Percentiles rank a stretch among this genome's conserved stretches.
Conservation (phyloP, 2,113 vertebrate genomes). For the Melanocharis versteri region DNA sequence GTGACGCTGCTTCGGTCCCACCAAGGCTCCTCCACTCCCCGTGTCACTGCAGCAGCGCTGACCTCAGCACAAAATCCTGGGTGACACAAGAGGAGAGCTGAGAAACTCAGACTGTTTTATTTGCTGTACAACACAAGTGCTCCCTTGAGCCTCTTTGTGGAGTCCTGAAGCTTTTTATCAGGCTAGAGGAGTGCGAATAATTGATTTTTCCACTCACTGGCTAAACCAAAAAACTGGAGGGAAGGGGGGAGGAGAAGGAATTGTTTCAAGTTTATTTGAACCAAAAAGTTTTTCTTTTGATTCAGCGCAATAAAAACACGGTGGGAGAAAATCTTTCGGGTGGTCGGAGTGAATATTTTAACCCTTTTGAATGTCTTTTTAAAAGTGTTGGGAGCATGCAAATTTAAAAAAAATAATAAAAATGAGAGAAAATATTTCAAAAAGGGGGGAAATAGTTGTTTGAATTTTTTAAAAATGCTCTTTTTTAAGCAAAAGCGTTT, state of each 20-base stretch:
- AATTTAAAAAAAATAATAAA: background rate
- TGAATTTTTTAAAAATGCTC: background rate
- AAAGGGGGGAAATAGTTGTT: background rate
- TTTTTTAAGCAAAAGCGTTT: background rate
- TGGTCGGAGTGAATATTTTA: conserved; percentile 8
- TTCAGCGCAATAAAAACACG: background rate
- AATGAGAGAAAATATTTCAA: background rate
- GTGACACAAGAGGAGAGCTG: background rate
- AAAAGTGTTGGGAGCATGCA: background rate
- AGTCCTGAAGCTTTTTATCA: background rate
- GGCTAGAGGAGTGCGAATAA: conserved; percentile 35
- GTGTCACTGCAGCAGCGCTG: fast-evolving
- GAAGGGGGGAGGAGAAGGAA: conserved; percentile 10
- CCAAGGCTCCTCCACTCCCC: background rate
- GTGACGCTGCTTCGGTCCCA: background rate
- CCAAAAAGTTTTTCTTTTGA: conserved; percentile 14
- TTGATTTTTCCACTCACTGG: conserved; percentile 60
- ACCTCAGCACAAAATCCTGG: background rate
- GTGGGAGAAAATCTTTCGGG: background rate
- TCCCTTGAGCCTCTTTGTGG: conserved; percentile 21
- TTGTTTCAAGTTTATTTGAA: conserved; percentile 46
- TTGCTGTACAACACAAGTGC: background rate
- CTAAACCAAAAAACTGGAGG: conserved; percentile 3
- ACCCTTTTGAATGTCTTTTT: background rate
- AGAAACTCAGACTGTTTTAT: background rate